A percentile compares a stretch with the other conserved stretches of the same genome.
These are phyloP conservation scores for Heliangelus exortis DNA, from an alignment of 2,797 vertebrate species.

Conservation along the genomic window DNA sequence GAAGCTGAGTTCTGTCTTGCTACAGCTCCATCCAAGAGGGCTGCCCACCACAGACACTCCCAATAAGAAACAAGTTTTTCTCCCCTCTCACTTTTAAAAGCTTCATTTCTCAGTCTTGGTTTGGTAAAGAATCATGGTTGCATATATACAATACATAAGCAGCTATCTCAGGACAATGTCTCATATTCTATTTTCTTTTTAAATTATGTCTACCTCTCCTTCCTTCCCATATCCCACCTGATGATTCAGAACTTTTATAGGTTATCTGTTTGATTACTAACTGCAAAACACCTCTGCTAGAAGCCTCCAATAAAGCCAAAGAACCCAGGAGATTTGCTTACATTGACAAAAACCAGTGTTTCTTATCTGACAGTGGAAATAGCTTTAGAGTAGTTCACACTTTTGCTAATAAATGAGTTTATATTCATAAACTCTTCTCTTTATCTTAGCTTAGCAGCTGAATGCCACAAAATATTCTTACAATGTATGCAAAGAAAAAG, in stretches of 20 bases:
- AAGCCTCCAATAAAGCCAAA: background rate
- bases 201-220: background rate
- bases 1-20: background rate
- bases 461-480: background rate
- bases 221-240: background rate
- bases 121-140: background rate
- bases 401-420: background rate
- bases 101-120: background rate
- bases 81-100: background rate
- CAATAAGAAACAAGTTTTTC: background rate
- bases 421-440: background rate
- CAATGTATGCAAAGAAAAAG: background rate
- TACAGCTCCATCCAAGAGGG: background rate
- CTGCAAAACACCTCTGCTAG: background rate
- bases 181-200: background rate
- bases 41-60: background rate
- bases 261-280: background rate
- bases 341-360: background rate
- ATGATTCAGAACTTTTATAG: background rate
- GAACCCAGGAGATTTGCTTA: background rate
- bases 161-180: background rate
- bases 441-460: background rate
- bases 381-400: background rate
- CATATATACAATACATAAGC: background rate
- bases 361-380: background rate